A percentile compares a stretch with the other conserved stretches of the same genome.
Evolutionary conservation across 1,140 invertebrate species (phyloP).

Genomic region (Bombus superbus): DNA sequence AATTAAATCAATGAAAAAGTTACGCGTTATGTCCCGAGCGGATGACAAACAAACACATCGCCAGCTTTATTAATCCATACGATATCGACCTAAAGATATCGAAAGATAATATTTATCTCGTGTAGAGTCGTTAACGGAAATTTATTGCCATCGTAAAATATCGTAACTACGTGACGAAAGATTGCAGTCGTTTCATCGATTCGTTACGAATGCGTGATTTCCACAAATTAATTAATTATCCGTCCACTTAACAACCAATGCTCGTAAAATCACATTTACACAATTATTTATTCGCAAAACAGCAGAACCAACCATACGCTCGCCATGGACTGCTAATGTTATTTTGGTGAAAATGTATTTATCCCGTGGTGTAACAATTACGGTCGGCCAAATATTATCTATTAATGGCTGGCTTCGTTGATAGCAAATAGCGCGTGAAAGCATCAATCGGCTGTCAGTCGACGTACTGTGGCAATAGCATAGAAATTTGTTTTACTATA

Average conservation of each 20-base stretch:
- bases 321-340: too few species aligned
- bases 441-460: neutral
- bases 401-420: neutral
- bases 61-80: neutral
- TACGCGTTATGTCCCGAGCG: too few species aligned
- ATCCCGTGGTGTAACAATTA: neutral
- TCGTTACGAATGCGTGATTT: neutral
- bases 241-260: neutral
- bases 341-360: neutral
- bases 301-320: neutral
- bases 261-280: neutral
- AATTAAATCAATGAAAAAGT: neutral
- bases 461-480: neutral
- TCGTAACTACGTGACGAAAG: neutral
- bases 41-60: neutral
- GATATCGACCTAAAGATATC: neutral
- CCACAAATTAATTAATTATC: neutral
- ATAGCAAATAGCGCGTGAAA: neutral
- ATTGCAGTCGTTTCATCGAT: neutral
- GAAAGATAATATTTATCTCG: slow-evolving; percentile 26
- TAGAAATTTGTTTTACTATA: neutral
- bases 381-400: neutral
- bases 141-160: slow-evolving; percentile 30
- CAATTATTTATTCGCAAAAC: neutral
- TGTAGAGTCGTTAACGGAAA: neutral